Conservation (phyloP, 2,888 invertebrate species). For the Nudaria mundana region DNA sequence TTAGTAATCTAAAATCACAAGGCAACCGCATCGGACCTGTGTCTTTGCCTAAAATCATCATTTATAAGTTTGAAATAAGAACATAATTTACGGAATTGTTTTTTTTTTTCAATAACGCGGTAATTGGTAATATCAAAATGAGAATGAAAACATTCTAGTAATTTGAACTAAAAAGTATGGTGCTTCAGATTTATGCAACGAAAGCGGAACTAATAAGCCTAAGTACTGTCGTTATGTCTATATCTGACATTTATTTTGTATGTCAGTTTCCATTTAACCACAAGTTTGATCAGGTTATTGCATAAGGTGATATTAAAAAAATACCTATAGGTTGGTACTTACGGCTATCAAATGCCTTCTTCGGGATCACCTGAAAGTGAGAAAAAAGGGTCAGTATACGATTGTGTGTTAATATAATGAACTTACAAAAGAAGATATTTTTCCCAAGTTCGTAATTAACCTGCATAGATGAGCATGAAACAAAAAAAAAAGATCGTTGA, state of each 20-base stretch:
- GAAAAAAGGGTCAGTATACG: neutral
- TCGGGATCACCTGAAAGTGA: conserved; percentile 20
- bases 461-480: neutral
- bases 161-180: too few relatives aligned
- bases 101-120: too few relatives aligned
- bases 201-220: neutral
- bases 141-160: too few relatives aligned
- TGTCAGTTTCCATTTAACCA: neutral
- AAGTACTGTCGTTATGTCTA: too few relatives aligned
- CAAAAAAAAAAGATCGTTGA: neutral
- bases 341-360: conserved; percentile 14
- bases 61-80: neutral
- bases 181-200: too few relatives aligned
- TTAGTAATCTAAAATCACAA: too few relatives aligned
- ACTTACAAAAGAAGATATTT: neutral
- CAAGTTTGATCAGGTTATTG: neutral
- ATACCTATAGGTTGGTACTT: conserved; percentile 2
- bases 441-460: neutral
- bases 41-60: too few relatives aligned
- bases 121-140: too few relatives aligned
- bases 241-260: neutral
- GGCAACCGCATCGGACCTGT: too few relatives aligned
- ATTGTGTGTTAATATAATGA: neutral
- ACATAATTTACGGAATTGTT: neutral
- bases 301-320: neutral